Base-by-base conservation (phyloP, 2,797 vertebrate species). In the Rhinella marina region DNA sequence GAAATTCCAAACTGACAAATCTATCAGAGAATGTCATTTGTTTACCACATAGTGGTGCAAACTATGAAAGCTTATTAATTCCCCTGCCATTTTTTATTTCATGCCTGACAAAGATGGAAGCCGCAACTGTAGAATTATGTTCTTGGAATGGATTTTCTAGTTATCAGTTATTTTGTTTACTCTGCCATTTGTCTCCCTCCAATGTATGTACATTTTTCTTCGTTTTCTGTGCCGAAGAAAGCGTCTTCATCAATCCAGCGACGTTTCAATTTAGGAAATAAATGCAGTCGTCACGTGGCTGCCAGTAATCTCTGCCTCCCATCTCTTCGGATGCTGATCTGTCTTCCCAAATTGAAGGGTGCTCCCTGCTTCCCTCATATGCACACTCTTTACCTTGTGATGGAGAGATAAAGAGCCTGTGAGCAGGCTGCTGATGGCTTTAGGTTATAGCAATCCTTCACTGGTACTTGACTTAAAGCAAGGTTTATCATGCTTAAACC, bases 121-220 rank as follows among this genome's bases (percentile, higher is more conserved):
- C 83, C 90, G 82, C 92, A 91, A 90, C 56, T 83, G 82, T 84
- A 85, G 79, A 88, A 88, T 90, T 91, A 89, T 86, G 9, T 92
- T 90, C 86, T 87, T 90, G 90, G 83, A 75, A 89, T 77, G 87
- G 84, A 88, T 92, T 92, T 93, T 89, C 84, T 86, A 92, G 91
- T 92, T 88, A 90, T 91, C 23, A 0, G 29, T 90, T 87, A 89
- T 90, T 90, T 88, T 85, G 84, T 88, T 84, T 90, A 88, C 87
- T 86, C 72, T 82, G 86, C 62, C 54, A 11, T 91, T 92, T 68
- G 85, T 89, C 85, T 89, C 84, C 70, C 73, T 77, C 72, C 80
- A 57, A 48, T 82, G 88, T 86, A 89, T 83, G 61, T 83, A 89
- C 88, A 89, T 92, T 93, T 92, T 90, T 92, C 90, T 92, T 92